These are phyloP conservation scores for Zosterops borbonicus DNA, from an alignment of 2,113 vertebrate species.

Conservation along the genomic window DNA sequence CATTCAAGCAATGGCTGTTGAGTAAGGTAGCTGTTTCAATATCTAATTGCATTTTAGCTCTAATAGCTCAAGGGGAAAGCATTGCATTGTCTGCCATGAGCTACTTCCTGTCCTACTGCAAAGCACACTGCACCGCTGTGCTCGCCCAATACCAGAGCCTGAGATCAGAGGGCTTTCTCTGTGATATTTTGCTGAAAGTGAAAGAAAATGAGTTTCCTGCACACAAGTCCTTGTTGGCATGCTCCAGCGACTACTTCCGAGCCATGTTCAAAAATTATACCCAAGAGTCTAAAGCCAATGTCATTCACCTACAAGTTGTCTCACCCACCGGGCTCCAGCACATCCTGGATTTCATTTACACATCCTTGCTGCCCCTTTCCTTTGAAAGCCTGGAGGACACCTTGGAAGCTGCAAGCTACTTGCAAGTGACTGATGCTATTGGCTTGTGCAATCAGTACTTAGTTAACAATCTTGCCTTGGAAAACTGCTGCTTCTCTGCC, in stretches of 20 bases:
- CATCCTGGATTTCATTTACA: slow-evolving; percentile 93
- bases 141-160: slow-evolving; percentile 87
- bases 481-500: slow-evolving; percentile 87
- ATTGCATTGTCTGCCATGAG: slow-evolving; percentile 78
- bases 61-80: neutral
- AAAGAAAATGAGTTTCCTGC: slow-evolving; percentile 86
- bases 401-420: slow-evolving; percentile 88
- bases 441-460: slow-evolving; percentile 86
- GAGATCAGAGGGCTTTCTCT: slow-evolving; percentile 83
- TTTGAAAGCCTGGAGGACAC: slow-evolving; percentile 81
- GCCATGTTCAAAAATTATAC: slow-evolving; percentile 91
- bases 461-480: slow-evolving; percentile 76
- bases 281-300: slow-evolving; percentile 77
- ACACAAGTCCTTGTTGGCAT: slow-evolving; percentile 89
- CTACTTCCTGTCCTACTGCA: slow-evolving; percentile 91
- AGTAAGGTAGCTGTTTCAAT: slow-evolving; percentile 14
- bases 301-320: slow-evolving; percentile 82
- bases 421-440: slow-evolving; percentile 88
- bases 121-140: slow-evolving; percentile 79
- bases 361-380: slow-evolving; percentile 88
- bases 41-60: slow-evolving; percentile 11
- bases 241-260: slow-evolving; percentile 93
- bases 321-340: slow-evolving; percentile 81
- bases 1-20: slow-evolving; percentile 17
- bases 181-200: slow-evolving; percentile 88